Base-by-base conservation (phyloP, 2,113 vertebrate genomes). In the Raphicerus campestris region DNA sequence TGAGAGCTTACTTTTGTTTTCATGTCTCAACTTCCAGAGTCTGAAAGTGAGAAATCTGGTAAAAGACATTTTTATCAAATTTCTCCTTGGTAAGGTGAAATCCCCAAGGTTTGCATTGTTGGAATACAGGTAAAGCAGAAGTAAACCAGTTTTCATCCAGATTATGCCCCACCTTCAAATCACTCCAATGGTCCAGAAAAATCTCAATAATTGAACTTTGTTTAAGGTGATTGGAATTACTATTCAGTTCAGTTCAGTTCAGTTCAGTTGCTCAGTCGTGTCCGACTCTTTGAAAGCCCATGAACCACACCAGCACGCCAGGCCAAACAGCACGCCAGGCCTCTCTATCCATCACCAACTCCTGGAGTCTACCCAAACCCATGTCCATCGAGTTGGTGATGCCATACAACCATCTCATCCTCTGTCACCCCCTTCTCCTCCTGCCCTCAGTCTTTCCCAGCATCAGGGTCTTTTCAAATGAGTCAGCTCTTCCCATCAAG, bases 241-340 rank as follows among this genome's bases (percentile, higher is more conserved):
- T 66, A 60, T 88, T 63, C 60, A 63, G 30, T 63, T 61, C 28
- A 61, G 1, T 32, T 61, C 28, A 61, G 2, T 32, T 61, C 61
- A 66, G 63, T 66, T 35, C n/a, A 70, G 66, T 39, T 1, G 10
- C 66, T 73, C 66, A 22, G 66, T 24, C 1, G 0, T 13, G 66
- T 39, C 35, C 2, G 0, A 73, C 66, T 73, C n/a, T 39, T 73
- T 73, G 35, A 22, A 35, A 22, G 10, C 66, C 66, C 5, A 3
- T 73, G 19, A 35, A 22, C 10, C 0, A 10, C 19, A n/a, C n/a
- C n/a, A 73, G 35, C 20, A 39, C 0, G 2, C 20, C n/a, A 73
- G 66, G 19, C 66, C n/a, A n/a, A n/a, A n/a, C n/a, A 73, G 35
- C 20, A 39, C 0, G 2, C 20, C n/a, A 73, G 66, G 19, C 66